These are phyloP conservation scores for Pyrocoelia pectoralis DNA, from an alignment of 2,888 invertebrate species.

Conservation along the genomic window DNA sequence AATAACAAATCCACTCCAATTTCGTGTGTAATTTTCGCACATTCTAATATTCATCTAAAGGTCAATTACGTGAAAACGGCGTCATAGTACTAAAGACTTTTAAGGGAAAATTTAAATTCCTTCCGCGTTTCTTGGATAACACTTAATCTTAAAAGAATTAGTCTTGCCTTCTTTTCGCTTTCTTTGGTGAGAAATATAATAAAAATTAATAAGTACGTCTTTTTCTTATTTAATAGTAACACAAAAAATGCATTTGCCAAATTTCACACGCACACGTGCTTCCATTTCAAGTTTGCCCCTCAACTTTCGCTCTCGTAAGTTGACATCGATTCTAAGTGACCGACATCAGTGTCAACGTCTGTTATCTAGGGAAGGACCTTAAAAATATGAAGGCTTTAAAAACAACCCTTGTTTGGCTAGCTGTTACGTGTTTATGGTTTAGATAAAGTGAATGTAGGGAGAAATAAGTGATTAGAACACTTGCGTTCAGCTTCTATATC, in stretches of 20 bases:
- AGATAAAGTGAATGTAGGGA: constrained; percentile 22
- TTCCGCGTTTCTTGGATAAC: not conserved
- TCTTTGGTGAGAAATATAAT: not conserved
- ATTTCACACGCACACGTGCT: not conserved
- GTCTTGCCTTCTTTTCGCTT: no score
- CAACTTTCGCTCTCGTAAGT: constrained; percentile 10
- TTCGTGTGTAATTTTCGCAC: constrained; percentile 4
- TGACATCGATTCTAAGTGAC: constrained; percentile 28
- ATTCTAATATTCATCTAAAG: constrained; percentile 5
- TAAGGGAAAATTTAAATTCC: not conserved
- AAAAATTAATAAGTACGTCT: not conserved
- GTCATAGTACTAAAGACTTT: not conserved
- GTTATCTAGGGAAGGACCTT: constrained; percentile 24
- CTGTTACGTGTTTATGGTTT: constrained; percentile 29
- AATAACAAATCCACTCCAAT: not conserved
- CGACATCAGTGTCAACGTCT: constrained; percentile 25
- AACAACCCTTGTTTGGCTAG: constrained; percentile 25
- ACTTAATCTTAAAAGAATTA: not conserved
- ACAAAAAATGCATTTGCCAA: not conserved
- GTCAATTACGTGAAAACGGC: constrained; percentile 4
- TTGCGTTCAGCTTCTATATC: not conserved
- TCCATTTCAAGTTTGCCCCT: not conserved
- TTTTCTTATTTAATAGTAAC: not conserved
- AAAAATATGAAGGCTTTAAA: constrained; percentile 29
- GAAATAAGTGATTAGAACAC: constrained; percentile 18